Conservation (phyloP, 2,113 vertebrate species). For the Rana temporaria region DNA sequence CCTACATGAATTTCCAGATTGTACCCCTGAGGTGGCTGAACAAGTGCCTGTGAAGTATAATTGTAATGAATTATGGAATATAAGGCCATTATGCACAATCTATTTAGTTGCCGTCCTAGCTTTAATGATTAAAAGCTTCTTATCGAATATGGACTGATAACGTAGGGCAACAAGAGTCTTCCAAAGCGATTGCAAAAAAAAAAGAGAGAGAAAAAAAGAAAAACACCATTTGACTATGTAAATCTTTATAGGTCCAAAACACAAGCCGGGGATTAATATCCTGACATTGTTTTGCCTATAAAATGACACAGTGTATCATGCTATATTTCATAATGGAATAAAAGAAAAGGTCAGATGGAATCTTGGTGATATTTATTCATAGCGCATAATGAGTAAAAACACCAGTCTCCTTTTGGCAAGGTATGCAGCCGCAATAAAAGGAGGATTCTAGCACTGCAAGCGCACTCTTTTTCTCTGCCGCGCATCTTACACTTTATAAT, state of each 20-base stretch:
- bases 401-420: conserved; percentile 40
- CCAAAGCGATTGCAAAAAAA: conserved; percentile 33
- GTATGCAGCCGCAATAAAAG: conserved; percentile 23
- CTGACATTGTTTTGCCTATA: conserved; percentile 56
- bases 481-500: conserved; percentile 33
- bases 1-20: conserved; percentile 34
- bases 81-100: conserved; percentile 39
- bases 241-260: conserved; percentile 57
- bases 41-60: conserved; percentile 48
- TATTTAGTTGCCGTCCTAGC: conserved; percentile 22
- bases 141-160: conserved; percentile 42
- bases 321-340: conserved; percentile 58
- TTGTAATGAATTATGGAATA: conserved; percentile 49
- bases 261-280: conserved; percentile 57
- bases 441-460: conserved; percentile 10
- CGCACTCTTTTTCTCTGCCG: background rate
- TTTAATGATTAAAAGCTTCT: conserved; percentile 52
- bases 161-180: conserved; percentile 19
- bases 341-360: conserved; percentile 58
- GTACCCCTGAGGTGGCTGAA: conserved; percentile 46
- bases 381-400: conserved; percentile 49
- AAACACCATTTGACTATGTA: conserved; percentile 44
- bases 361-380: conserved; percentile 57
- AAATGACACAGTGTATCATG: conserved; percentile 54
- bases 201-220: background rate